Percentiles rank a stretch among this genome's conserved stretches.
Conservation (phyloP, 2,888 invertebrate species). For the Perithous albicinctus region DNA sequence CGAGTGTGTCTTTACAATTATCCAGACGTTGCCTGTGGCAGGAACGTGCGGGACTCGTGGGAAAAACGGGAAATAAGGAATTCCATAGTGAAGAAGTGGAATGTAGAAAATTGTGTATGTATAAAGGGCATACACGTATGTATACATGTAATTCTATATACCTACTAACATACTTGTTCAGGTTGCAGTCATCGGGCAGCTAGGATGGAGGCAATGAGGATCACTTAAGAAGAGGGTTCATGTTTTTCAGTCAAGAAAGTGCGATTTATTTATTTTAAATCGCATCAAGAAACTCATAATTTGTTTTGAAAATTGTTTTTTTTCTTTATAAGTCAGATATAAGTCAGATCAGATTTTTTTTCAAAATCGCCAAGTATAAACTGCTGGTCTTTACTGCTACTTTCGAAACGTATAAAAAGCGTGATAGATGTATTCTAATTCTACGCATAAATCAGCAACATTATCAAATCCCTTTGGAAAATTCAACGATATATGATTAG, state of each 20-base stretch:
- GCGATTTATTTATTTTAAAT: no score
- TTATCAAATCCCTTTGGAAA: not conserved
- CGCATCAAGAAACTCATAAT: no score
- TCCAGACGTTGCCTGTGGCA: slow-evolving; percentile 8
- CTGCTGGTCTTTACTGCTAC: no score
- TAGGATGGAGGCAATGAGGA: not conserved
- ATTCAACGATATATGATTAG: not conserved
- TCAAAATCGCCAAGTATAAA: no score
- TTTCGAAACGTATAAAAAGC: not conserved
- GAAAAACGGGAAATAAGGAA: slow-evolving; percentile 31
- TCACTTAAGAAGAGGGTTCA: not conserved
- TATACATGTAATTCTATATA: not conserved
- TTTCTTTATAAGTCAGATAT: no score
- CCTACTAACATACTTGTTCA: slow-evolving; percentile 9
- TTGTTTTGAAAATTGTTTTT: no score
- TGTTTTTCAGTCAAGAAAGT: not conserved
- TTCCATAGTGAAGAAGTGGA: slow-evolving; percentile 23
- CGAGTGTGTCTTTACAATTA: slow-evolving; percentile 35
- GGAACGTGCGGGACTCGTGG: slow-evolving; percentile 30
- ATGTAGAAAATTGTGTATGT: slow-evolving; percentile 14
- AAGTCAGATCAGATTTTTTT: no score
- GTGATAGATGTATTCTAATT: not conserved
- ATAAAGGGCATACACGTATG: not conserved
- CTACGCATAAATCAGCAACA: not conserved
- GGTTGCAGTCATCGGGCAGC: not conserved